These are phyloP conservation scores for Hydrophis major DNA, from an alignment of 2,797 vertebrate genomes.

Conservation along the genomic window DNA sequence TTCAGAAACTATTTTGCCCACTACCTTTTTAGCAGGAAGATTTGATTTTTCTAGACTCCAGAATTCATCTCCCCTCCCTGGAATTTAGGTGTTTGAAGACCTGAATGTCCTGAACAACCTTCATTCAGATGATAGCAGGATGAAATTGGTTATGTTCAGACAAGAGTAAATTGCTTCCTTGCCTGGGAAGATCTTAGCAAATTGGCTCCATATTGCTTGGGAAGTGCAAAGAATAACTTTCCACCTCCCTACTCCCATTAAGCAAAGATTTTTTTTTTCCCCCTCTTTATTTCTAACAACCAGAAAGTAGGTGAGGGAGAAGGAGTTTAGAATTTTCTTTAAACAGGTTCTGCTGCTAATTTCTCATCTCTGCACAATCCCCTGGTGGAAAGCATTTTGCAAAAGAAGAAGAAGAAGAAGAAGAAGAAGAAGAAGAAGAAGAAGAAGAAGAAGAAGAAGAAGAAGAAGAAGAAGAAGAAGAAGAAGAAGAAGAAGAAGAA, in stretches of 20 bases:
- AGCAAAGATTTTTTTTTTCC: neutral
- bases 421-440: neutral
- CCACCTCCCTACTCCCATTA: neutral
- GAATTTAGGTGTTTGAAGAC: neutral
- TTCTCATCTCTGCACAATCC: neutral
- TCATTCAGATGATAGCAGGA: neutral
- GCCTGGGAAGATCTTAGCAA: too few species aligned
- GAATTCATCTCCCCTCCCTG: neutral
- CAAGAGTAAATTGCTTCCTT: neutral
- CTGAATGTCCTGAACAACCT: neutral
- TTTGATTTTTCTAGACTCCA: neutral
- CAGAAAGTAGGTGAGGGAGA: neutral
- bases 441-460: too few species aligned
- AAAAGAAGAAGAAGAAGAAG: neutral
- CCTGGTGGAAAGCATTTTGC: neutral
- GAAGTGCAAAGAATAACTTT: neutral
- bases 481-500: too few species aligned
- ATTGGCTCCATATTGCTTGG: neutral
- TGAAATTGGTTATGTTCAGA: neutral
- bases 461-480: neutral
- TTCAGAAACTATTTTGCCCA: neutral
- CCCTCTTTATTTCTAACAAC: neutral
- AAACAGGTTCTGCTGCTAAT: neutral
- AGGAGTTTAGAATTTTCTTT: neutral
- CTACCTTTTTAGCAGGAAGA: neutral